These are phyloP conservation scores for Onychomys arenicola DNA, from an alignment of 2,797 vertebrate genomes.

Conservation along the genomic window DNA sequence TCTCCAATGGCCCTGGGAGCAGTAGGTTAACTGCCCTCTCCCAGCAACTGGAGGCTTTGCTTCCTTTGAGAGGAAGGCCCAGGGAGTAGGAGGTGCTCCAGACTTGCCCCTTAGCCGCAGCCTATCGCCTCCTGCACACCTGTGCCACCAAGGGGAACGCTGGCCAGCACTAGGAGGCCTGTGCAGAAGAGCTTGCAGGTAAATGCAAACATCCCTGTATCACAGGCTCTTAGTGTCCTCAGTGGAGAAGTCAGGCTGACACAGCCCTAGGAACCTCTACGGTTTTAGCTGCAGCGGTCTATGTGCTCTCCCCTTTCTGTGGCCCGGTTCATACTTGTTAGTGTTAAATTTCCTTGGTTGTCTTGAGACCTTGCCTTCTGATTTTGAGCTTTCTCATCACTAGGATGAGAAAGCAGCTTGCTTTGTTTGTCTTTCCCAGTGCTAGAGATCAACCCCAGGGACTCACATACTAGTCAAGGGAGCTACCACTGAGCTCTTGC, in stretches of 20 bases:
- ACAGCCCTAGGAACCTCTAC: background rate
- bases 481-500: background rate
- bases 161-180: background rate
- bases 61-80: background rate
- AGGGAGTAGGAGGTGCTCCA: background rate
- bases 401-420: background rate
- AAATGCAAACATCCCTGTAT: background rate
- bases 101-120: background rate
- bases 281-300: constrained; percentile 9
- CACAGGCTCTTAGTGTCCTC: background rate
- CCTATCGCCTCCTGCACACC: background rate
- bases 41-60: background rate
- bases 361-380: constrained; percentile 23
- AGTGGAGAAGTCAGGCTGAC: background rate
- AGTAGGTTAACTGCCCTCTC: background rate
- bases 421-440: background rate
- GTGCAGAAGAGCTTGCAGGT: background rate
- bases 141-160: background rate
- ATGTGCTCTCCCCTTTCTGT: background rate
- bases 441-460: background rate
- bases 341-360: background rate
- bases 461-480: background rate
- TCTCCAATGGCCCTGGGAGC: background rate
- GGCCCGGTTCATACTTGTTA: background rate
- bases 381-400: constrained; percentile 2